Base-by-base conservation (phyloP, 2,113 vertebrate species). In the Vidua macroura region DNA sequence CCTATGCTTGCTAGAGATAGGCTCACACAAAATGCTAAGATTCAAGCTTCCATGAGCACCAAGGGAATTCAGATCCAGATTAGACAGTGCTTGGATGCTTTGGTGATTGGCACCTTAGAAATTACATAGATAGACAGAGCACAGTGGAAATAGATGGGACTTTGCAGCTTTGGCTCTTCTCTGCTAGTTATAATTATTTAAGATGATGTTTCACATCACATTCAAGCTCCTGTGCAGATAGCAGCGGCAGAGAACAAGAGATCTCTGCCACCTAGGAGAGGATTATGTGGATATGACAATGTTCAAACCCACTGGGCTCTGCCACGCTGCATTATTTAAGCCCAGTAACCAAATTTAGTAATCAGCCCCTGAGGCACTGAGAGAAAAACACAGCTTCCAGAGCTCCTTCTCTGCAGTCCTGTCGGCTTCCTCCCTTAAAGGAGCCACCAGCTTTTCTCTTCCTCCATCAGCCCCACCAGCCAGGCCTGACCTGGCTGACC, bases 301-400 rank as follows among this genome's bases (percentile, higher is more conserved):
- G 88, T 94, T 97, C 94, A 96, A 96, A 93, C 94, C 93, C 95
- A 96, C 83, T 96, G 96, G 95, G 95, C 88, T 93, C 96, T 96
- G 94, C 95, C 96, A 95, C 16, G 21, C 96, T 97, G 81, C 93
- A 97, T 97, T 97, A 97, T 97, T 97, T 96, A 97, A 97, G 93
- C 94, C 93, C 86, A 91, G 90, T 96, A 95, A 97, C 93, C 92
- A 96, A 96, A 97, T 96, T 97, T 97, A 97, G 96, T 90, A 97
- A 96, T 76, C 83, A 95, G 59, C 91, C 95, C 95, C 88, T 87
- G 73, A 97, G 96, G 96, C 79, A 0, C 69, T 92, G 62, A 83
- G 81, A 93, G 88, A 79, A 91, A 95, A 96, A 91, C 78, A 92
- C 77, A 60, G 96, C 80, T 97, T 94, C 91, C 87, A 96, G 88